Evolutionary conservation across 2,113 vertebrate genomes (phyloP).

Genomic region (Varanus komodoensis): DNA sequence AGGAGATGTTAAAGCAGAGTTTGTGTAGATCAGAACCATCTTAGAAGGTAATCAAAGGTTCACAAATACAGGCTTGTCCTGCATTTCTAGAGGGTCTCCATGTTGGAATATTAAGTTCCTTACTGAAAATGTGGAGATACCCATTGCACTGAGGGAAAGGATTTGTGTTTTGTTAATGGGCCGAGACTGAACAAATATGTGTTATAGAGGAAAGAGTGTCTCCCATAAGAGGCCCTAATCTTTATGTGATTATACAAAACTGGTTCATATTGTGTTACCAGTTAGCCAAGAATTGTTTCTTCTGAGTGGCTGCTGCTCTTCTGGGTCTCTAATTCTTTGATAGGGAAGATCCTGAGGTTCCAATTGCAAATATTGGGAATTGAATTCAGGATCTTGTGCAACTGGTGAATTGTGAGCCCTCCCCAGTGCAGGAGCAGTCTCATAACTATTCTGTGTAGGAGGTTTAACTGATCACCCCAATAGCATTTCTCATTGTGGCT

Average conservation of each 20-base stretch:
- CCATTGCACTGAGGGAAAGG: not conserved
- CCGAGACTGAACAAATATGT: not conserved
- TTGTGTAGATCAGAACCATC: no score
- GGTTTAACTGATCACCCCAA: not conserved
- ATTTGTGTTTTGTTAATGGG: not conserved
- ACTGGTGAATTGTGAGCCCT: not conserved
- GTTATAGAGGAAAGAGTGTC: not conserved
- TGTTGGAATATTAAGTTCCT: not conserved
- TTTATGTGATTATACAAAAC: not conserved
- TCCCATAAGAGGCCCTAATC: not conserved
- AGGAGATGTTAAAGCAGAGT: not conserved
- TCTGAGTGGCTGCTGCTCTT: not conserved
- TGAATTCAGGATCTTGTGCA: not conserved
- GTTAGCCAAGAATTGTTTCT: not conserved
- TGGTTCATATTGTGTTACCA: not conserved
- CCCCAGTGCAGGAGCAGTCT: not conserved
- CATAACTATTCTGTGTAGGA: not conserved
- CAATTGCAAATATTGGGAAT: not conserved
- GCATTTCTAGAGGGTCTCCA: not conserved
- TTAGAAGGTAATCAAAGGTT: not conserved
- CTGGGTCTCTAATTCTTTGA: not conserved
- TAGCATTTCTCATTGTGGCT: not conserved
- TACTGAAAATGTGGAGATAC: not conserved
- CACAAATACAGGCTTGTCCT: not conserved
- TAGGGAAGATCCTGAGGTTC: no score